Conservation (phyloP, 2,888 invertebrate species). For the Phaedon cochleariae region DNA sequence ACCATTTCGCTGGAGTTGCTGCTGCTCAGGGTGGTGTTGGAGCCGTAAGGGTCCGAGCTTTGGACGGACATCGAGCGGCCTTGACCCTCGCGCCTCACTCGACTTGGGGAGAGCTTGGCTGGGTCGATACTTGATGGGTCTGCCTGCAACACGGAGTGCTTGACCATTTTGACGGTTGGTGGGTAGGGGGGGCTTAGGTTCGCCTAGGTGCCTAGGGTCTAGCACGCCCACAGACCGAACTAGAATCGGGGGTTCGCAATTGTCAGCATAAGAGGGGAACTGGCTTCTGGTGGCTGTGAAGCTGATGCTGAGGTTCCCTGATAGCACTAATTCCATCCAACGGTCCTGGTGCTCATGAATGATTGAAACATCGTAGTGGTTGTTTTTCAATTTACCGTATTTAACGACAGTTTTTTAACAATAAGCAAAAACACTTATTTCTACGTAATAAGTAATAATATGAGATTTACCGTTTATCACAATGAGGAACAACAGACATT, state of each 20-base stretch:
- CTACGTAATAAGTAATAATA: too few species aligned
- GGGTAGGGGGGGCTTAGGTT: too few species aligned
- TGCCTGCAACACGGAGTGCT: slow-evolving; percentile 84
- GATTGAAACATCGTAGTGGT: too few species aligned
- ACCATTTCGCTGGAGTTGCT: slow-evolving; percentile 81
- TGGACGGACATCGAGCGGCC: slow-evolving; percentile 93
- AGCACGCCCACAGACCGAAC: background rate
- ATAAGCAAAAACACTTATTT: too few species aligned
- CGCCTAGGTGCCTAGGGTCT: background rate
- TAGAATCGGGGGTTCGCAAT: background rate
- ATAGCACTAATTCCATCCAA: too few species aligned
- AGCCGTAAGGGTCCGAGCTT: slow-evolving; percentile 90
- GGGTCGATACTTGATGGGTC: slow-evolving; percentile 97
- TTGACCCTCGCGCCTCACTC: slow-evolving; percentile 81
- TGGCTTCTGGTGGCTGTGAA: too few species aligned
- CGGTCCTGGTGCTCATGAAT: too few species aligned
- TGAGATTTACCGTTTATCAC: too few species aligned
- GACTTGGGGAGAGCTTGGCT: slow-evolving; percentile 90
- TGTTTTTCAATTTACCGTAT: too few species aligned
- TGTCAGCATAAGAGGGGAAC: background rate
- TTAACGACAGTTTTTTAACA: too few species aligned
- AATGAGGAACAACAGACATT: too few species aligned
- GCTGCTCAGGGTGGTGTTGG: slow-evolving; percentile 89
- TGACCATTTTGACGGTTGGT: slow-evolving; percentile 52
- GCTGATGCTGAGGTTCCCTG: too few species aligned